Percentiles rank a stretch among this genome's conserved stretches.
phyloP scores from a whole-genome alignment of 2,888 invertebrate species.

The Rotaria macrura region DNA sequence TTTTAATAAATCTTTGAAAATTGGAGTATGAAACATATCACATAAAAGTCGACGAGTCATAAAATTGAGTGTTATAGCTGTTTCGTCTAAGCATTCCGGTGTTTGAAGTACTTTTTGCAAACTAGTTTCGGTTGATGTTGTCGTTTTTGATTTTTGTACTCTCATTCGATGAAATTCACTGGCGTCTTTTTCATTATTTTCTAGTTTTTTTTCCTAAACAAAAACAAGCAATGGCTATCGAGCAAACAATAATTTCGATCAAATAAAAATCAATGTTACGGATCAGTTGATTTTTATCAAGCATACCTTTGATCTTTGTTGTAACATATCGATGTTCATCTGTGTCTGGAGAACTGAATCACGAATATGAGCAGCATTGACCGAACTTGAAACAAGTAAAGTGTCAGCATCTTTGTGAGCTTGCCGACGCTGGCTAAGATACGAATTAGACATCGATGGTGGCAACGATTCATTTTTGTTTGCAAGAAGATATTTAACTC shows the following conservation, averaged over 20 bases:
- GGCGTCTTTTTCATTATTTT: not conserved
- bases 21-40: not conserved
- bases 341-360: not conserved
- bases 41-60: not conserved
- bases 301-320: not conserved
- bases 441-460: not conserved
- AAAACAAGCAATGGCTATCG: not conserved
- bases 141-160: not conserved
- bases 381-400: not conserved
- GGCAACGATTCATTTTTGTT: not conserved
- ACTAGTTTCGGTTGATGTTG: not conserved
- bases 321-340: not conserved
- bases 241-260: not conserved
- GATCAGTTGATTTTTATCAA: no score
- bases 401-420: not conserved
- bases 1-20: conserved; percentile 4
- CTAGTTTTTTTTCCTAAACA: not conserved
- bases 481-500: not conserved
- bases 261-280: no score
- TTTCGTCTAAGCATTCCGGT: conserved; percentile 4
- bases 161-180: not conserved
- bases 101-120: not conserved
- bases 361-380: not conserved
- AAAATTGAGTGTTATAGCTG: conserved; percentile 11
- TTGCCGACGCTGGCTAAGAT: not conserved